phyloP scores from a whole-genome alignment of 2,797 vertebrate genomes.

The Myiotriccus ornatus region DNA sequence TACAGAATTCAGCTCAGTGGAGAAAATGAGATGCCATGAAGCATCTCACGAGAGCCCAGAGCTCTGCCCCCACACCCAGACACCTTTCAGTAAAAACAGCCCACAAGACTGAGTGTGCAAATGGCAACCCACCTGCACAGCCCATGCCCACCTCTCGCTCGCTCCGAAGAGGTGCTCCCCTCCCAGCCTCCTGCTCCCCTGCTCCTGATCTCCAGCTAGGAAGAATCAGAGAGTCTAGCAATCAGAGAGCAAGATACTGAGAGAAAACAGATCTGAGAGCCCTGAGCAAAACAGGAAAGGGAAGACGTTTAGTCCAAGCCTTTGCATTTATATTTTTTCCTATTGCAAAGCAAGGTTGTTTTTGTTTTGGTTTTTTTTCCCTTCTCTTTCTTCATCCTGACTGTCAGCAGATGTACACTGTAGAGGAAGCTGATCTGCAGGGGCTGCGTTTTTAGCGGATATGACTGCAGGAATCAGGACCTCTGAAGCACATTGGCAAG shows the following conservation, averaged over 20 bases:
- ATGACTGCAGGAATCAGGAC: neutral
- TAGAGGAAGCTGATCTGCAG: constrained; percentile 48
- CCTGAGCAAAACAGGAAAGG: constrained; percentile 12
- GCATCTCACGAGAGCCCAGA: rapidly evolving
- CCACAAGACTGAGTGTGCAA: rapidly evolving
- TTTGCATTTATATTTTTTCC: neutral
- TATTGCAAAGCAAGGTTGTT: neutral
- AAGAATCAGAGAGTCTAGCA: neutral
- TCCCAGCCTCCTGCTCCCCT: neutral
- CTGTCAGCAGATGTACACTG: constrained; percentile 53
- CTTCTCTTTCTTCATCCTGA: neutral
- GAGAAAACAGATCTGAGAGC: neutral
- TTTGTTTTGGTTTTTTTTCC: neutral
- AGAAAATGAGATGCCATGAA: neutral
- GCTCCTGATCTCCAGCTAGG: neutral
- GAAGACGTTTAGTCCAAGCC: neutral
- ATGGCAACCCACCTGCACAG: rapidly evolving
- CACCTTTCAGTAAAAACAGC: neutral
- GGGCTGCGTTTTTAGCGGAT: constrained; percentile 46
- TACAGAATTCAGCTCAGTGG: neutral
- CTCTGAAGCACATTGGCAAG: constrained; percentile 48
- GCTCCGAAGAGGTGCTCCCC: neutral
- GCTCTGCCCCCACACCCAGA: neutral
- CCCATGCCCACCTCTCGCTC: rapidly evolving
- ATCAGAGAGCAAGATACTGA: neutral